phyloP scores from a whole-genome alignment of 2,797 vertebrate genomes.

The Poecile montanus region DNA sequence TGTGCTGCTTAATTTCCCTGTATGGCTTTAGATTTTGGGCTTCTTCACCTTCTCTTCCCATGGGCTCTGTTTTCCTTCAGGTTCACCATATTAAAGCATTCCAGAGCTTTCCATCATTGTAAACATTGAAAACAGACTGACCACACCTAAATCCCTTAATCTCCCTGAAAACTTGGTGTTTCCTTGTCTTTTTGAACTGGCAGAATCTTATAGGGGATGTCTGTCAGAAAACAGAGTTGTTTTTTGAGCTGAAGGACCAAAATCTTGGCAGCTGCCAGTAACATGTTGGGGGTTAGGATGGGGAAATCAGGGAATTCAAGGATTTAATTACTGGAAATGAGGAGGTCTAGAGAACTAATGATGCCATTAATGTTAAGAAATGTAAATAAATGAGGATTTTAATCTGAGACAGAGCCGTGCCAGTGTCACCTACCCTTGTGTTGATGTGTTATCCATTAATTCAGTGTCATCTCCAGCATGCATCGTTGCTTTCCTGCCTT shows the following conservation, averaged over 20 bases:
- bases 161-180: not conserved
- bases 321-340: not conserved
- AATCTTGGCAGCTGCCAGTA: not conserved
- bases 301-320: not conserved
- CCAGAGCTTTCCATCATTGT: not conserved
- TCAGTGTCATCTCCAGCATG: not conserved
- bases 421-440: not conserved
- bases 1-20: not conserved
- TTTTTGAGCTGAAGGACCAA: not conserved
- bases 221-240: not conserved
- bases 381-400: not conserved
- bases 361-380: not conserved
- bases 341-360: not conserved
- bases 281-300: not conserved
- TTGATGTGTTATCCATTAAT: accelerated
- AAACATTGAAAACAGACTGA: not conserved
- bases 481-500: not conserved
- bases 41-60: not conserved
- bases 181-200: not conserved
- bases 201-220: not conserved
- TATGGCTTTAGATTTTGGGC: not conserved
- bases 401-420: accelerated
- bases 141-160: not conserved
- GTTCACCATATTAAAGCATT: not conserved
- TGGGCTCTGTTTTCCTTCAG: not conserved